Percentiles rank a stretch among this genome's conserved stretches.
phyloP scores from a whole-genome alignment of 2,113 vertebrate genomes.

The Onychorhynchus coronatus region DNA sequence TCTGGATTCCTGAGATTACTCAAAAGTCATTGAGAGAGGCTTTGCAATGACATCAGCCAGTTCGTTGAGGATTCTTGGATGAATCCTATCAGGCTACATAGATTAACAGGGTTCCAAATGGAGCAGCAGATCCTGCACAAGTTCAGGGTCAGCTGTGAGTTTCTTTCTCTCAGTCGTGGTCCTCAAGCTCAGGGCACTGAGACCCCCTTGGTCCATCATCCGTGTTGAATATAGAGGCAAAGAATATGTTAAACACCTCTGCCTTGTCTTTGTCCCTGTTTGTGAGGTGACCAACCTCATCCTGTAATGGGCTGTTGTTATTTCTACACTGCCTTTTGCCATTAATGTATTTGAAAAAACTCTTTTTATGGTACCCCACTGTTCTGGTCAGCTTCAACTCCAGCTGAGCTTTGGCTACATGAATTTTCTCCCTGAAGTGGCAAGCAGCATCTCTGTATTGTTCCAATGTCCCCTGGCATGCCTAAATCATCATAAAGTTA shows the following conservation, averaged over 20 bases:
- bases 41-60: not conserved
- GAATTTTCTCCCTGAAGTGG: not conserved
- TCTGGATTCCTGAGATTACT: not conserved
- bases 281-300: not conserved
- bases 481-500: not conserved
- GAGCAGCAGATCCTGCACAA: not conserved
- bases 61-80: not conserved
- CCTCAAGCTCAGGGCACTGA: not conserved
- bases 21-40: not conserved
- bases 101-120: not conserved
- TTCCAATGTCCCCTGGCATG: not conserved
- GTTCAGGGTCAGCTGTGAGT: not conserved
- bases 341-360: not conserved
- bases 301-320: not conserved
- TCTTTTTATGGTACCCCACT: not conserved
- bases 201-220: not conserved
- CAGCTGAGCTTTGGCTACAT: not conserved
- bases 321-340: not conserved
- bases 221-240: not conserved
- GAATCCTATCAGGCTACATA: not conserved
- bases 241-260: not conserved
- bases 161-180: not conserved
- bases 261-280: not conserved
- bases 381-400: not conserved
- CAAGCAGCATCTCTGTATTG: not conserved